Base-by-base conservation (phyloP, 2,113 vertebrate species). In the Salvelinus alpinus region DNA sequence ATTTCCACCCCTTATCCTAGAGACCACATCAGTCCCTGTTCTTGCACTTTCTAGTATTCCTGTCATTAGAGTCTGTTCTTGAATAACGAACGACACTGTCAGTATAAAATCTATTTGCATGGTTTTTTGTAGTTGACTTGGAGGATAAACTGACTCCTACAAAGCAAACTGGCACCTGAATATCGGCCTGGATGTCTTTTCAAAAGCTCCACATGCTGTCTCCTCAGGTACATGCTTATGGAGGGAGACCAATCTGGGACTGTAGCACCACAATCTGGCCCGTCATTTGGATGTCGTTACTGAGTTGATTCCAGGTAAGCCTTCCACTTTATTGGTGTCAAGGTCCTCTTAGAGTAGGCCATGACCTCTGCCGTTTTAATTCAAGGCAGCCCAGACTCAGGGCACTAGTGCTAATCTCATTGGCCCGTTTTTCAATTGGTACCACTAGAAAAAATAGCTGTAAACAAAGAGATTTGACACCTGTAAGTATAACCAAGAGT, bases 401-500 rank as follows among this genome's bases (percentile, higher is more conserved):
- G 70, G 75, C 78, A 24, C 76, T 79, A 73, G 76, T 78, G 47
- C 80, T 87, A 89, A 85, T 85, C 89, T 84, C 72, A 24, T 5
- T 76, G 83, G 84, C 77, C 82, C 70, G 82, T 86, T 75, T 85
- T 85, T 90, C 79, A 77, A 80, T 80, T 79, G 78, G 75, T 81
- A 72, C 83, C 76, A 76, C 68, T 60, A 74, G 72, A 84, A 78
- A 78, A 84, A 81, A 84, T 83, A 86, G 82, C 82, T 81, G 70
- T n/a, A 80, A 67, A 80, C 77, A 20, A 84, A 89, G 79, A 67
- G 78, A 83, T 86, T 67, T 80, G 89, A 90, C 87, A 92, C 85
- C 70, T 88, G 87, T 90, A 88, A 88, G 86, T 86, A 79, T 16
- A 89, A 74, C 76, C 51, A 76, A 57, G 75, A 90, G 80, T 20